Conservation (phyloP, 2,113 vertebrate species). For the Phalacrocorax pelagicus region DNA sequence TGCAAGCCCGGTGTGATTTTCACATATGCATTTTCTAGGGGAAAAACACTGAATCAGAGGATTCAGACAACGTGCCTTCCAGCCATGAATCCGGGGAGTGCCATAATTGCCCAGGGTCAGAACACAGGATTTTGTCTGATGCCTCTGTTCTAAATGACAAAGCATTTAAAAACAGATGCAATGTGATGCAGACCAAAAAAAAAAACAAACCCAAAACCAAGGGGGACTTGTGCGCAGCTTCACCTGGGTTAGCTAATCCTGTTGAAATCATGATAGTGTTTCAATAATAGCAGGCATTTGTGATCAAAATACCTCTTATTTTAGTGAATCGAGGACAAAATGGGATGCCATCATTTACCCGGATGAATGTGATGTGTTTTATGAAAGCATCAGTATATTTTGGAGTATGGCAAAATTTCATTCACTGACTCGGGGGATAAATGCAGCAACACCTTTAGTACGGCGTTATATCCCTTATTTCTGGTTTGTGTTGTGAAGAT, state of each 20-base stretch:
- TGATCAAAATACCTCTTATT: slow-evolving; percentile 1
- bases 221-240: background rate
- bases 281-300: background rate
- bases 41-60: background rate
- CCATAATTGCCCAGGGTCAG: background rate
- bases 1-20: background rate
- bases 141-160: background rate
- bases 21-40: background rate
- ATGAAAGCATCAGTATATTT: background rate
- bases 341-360: background rate
- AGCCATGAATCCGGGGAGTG: too few relatives aligned
- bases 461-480: background rate
- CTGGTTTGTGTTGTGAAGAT: background rate
- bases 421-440: background rate
- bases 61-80: background rate
- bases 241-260: background rate
- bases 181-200: background rate
- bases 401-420: background rate
- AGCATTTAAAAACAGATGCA: background rate
- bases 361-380: background rate
- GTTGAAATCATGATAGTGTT: background rate
- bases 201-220: too few relatives aligned
- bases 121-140: background rate
- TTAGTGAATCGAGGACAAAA: background rate
- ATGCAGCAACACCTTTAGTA: background rate